A percentile compares a stretch with the other conserved stretches of the same genome.
Conservation (phyloP, 1,140 invertebrate species). For the Hypsibius dujardini region DNA sequence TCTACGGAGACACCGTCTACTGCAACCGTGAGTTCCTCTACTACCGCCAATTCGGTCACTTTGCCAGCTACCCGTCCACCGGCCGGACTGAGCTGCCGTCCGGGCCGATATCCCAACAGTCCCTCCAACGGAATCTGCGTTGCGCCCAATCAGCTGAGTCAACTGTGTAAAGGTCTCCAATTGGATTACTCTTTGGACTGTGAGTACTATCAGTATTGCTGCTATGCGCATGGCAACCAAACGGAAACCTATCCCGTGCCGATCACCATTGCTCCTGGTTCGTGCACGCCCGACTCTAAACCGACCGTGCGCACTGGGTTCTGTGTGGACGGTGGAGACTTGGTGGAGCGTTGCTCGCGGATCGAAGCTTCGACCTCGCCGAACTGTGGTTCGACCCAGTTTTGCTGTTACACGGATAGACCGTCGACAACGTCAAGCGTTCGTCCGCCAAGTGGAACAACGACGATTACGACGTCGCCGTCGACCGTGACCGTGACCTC, state of each 20-base stretch:
- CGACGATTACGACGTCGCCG: neutral
- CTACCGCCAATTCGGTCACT: neutral
- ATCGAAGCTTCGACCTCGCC: conserved; percentile 5
- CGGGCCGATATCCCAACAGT: neutral
- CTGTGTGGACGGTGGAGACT: neutral
- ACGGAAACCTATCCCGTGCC: neutral
- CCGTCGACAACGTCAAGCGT: neutral
- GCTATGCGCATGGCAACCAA: neutral
- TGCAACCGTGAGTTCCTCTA: neutral
- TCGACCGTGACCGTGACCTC: neutral
- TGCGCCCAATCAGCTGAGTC: neutral
- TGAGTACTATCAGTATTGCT: neutral
- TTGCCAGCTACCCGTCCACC: neutral
- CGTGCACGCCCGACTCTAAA: conserved; percentile 7
- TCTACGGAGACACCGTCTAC: neutral
- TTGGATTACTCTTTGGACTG: neutral
- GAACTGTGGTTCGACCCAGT: neutral
- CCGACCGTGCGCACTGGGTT: neutral
- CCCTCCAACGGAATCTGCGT: conserved; percentile 5
- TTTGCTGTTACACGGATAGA: neutral
- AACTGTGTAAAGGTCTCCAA: neutral
- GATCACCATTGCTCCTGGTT: conserved; percentile 3
- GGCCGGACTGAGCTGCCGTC: neutral
- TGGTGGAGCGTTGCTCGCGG: neutral
- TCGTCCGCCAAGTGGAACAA: neutral